These are phyloP conservation scores for Aporophyla nigra DNA, from an alignment of 2,888 invertebrate genomes.

Conservation along the genomic window DNA sequence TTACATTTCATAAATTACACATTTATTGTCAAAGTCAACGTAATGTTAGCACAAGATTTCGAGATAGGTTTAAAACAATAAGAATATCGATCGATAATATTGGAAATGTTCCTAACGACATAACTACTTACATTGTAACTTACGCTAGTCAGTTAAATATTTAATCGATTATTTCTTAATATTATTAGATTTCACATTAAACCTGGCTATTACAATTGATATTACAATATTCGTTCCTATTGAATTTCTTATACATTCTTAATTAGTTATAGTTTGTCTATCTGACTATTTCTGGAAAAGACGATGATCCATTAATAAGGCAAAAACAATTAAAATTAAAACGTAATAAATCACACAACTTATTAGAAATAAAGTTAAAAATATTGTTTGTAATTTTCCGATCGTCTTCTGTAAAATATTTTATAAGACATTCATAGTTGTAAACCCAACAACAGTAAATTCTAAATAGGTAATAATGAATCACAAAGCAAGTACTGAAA, in stretches of 20 bases:
- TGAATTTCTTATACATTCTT: conserved; percentile 32
- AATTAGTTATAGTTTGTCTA: conserved; percentile 18
- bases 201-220: conserved; percentile 53
- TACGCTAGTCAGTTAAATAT: conserved; percentile 72
- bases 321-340: no score
- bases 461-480: neutral
- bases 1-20: conserved; percentile 86
- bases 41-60: conserved; percentile 85
- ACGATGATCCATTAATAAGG: neutral
- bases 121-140: conserved; percentile 67
- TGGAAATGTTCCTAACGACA: conserved; percentile 71
- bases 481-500: neutral
- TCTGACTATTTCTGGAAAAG: neutral
- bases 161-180: conserved; percentile 58
- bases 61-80: conserved; percentile 73
- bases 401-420: neutral
- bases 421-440: neutral
- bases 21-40: conserved; percentile 91
- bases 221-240: conserved; percentile 48
- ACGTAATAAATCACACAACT: neutral
- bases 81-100: conserved; percentile 67
- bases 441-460: neutral
- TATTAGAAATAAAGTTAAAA: neutral
- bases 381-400: neutral
- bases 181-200: conserved; percentile 53